These are phyloP conservation scores for Paradoxurus hermaphroditus DNA, from an alignment of 2,113 vertebrate species.

Conservation along the genomic window DNA sequence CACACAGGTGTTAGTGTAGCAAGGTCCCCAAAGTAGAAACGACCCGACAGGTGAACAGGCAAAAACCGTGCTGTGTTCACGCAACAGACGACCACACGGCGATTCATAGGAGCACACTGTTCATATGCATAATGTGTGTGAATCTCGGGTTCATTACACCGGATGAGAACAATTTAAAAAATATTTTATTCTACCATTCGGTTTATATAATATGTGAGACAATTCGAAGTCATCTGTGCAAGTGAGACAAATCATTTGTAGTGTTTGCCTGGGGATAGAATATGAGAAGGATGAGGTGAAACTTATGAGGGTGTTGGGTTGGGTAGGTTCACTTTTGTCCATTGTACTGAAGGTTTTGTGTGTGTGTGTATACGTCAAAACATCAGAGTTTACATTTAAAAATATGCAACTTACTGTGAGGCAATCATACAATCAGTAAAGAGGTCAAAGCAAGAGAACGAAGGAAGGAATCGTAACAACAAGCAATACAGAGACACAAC, in stretches of 20 bases:
- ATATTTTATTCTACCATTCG: neutral
- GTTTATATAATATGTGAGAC: neutral
- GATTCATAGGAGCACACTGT: too few species aligned
- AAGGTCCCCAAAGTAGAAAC: neutral
- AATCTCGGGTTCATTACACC: neutral
- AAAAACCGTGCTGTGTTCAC: neutral
- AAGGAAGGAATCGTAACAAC: neutral
- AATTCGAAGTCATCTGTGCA: neutral
- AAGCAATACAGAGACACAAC: neutral
- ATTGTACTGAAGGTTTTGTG: neutral
- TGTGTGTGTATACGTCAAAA: neutral
- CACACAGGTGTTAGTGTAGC: neutral
- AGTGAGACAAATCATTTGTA: neutral
- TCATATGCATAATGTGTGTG: neutral
- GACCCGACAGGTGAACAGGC: neutral
- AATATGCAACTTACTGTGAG: neutral
- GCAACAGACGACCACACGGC: too few species aligned
- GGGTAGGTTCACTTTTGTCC: neutral
- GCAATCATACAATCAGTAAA: neutral
- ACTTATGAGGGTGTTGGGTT: neutral
- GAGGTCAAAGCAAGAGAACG: neutral
- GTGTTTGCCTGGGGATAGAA: neutral
- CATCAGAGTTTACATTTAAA: neutral
- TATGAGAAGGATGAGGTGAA: neutral
- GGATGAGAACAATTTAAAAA: neutral